phyloP scores from a whole-genome alignment of 2,113 vertebrate species.

The Nannospalax galili region DNA sequence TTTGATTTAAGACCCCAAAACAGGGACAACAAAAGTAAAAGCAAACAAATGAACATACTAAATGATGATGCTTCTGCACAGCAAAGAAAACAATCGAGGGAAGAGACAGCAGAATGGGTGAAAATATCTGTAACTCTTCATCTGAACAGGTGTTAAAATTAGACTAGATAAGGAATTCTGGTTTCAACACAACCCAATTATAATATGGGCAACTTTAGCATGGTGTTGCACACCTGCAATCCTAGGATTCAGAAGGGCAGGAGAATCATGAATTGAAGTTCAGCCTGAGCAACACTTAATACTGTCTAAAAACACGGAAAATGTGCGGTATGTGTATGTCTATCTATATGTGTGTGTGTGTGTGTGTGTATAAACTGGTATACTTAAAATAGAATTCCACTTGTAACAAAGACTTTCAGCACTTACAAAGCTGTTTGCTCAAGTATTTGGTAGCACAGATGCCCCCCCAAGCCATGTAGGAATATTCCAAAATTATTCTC shows the following conservation, averaged over 20 bases:
- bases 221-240: no score
- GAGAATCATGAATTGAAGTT: no score
- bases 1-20: neutral
- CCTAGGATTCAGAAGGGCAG: no score
- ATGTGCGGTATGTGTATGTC: no score
- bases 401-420: neutral
- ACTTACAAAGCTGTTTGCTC: conserved; percentile 27
- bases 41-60: neutral
- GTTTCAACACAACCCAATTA: no score
- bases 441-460: neutral
- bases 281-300: neutral
- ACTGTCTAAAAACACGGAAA: neutral
- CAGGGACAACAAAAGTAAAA: neutral
- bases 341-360: no score
- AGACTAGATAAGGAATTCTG: no score
- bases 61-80: neutral
- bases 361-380: no score
- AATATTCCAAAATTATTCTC: conserved; percentile 40
- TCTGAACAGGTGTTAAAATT: neutral
- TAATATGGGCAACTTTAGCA: no score
- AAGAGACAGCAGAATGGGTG: neutral
- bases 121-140: neutral
- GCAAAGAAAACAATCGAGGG: neutral
- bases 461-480: neutral
- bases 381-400: neutral